Evolutionary conservation across 2,797 vertebrate species (phyloP), one percentile per base, ranked within the genome.

Genomic region (Lacerta agilis): DNA sequence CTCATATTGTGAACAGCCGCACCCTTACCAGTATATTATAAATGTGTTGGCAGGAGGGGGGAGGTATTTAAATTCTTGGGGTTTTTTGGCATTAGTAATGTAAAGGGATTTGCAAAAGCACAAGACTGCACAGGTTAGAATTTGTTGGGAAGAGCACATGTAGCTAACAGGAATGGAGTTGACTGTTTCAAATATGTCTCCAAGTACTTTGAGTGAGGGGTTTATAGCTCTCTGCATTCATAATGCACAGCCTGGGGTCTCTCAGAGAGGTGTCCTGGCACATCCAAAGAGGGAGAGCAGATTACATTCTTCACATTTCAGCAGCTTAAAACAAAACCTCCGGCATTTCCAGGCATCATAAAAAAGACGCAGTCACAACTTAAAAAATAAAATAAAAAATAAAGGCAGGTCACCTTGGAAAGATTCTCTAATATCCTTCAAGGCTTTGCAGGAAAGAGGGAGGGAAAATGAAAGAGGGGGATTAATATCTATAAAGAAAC

Each of bases 401-500:
- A 66, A 49, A 77, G 25, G 33, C 64, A 71, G 81, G 64, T 83
- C 81, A 79, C 81, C 81, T 71, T 88, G 75, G 76, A 78, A 71
- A 83, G 43, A 41, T 83, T 36, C 45, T 83, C 33, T 17, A 25
- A 78, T 71, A 71, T 86, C 29, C 66, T 71, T 38, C 43, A 79
- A 25, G 61, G 29, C 17, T 86, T 86, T 86, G 61, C 80, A 67
- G 27, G 41, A 86, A 18, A 80, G 78, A 84, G 67, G 33, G 78
- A 85, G 61, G 17, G 83, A 29, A 29, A 88, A 27, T 0, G 79
- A 85, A 93, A 73, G 76, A 23, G 20, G 87, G 81, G 69, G 10
- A 76, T 75, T 75, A 64, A 75, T 13, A 79, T 85, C 38, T 87
- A 67, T 80, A 87, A 79, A 45, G 79, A 71, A 89, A 84, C 78